Conservation (phyloP, 2,888 invertebrate species). For the Apantesis nais region DNA sequence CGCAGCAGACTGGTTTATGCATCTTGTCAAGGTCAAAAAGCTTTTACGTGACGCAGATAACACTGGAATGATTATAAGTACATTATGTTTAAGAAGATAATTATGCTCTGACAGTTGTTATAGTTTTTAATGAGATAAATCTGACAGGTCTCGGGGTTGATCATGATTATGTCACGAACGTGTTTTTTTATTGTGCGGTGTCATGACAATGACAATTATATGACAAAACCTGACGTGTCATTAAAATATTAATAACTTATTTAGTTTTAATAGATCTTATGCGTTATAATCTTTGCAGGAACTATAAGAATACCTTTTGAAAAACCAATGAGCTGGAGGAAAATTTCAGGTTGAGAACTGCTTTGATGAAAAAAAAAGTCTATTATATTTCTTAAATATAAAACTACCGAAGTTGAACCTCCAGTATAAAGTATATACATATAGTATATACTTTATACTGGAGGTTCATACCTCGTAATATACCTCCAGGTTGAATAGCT, state of each 20-base stretch:
- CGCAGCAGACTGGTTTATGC: slow-evolving; percentile 9
- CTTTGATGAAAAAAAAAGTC: too few species aligned
- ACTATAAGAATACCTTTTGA: neutral
- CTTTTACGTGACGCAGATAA: slow-evolving; percentile 30
- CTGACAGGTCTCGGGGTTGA: slow-evolving; percentile 23
- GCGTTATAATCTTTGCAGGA: neutral
- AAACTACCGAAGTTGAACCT: too few species aligned
- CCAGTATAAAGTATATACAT: too few species aligned
- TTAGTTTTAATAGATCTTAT: neutral
- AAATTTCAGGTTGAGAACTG: too few species aligned
- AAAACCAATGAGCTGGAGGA: neutral
- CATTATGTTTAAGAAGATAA: slow-evolving; percentile 20
- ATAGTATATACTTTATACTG: too few species aligned
- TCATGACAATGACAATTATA: neutral
- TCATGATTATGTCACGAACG: slow-evolving; percentile 7
- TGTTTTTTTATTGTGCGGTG: neutral
- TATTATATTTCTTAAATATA: too few species aligned
- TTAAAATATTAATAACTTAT: neutral
- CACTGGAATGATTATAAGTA: slow-evolving; percentile 22
- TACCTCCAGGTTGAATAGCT: too few species aligned
- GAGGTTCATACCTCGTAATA: too few species aligned
- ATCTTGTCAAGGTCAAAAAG: slow-evolving; percentile 26
- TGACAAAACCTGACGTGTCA: neutral
- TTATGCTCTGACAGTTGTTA: slow-evolving; percentile 22
- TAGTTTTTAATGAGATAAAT: slow-evolving; percentile 17